Percentiles rank a stretch among this genome's conserved stretches.
phyloP scores from a whole-genome alignment of 1,140 invertebrate species.

The Lepidurus packardi region DNA sequence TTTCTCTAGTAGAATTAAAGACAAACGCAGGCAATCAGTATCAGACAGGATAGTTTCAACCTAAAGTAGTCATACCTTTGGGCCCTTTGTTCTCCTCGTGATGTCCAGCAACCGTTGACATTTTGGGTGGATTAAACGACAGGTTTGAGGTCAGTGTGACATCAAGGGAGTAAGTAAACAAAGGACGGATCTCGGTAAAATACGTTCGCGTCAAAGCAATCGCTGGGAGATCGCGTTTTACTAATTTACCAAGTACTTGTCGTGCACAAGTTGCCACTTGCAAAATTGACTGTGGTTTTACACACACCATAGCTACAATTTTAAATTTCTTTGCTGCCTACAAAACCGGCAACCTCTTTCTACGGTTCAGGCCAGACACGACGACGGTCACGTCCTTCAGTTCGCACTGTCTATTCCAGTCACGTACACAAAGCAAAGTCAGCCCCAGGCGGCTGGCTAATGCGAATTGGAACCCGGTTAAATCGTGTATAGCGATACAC shows the following conservation, averaged over 20 bases:
- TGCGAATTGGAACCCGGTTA: neutral
- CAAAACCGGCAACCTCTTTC: constrained; percentile 1
- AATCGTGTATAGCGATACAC: neutral
- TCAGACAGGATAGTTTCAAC: too few relatives aligned
- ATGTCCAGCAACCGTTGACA: neutral
- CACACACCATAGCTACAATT: neutral
- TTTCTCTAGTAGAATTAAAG: constrained; percentile 44
- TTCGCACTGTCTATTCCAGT: neutral
- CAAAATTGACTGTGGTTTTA: constrained; percentile 15
- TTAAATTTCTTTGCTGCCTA: neutral
- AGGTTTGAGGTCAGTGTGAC: neutral
- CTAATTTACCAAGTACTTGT: neutral
- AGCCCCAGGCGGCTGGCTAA: neutral
- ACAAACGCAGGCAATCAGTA: neutral
- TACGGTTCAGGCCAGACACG: neutral
- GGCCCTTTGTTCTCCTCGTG: neutral
- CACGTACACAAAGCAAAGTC: neutral
- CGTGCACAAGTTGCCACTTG: neutral
- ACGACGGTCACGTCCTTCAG: neutral
- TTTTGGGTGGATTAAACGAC: neutral
- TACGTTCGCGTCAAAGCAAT: neutral
- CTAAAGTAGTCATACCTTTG: neutral
- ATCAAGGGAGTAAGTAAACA: neutral
- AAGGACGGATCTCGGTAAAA: neutral
- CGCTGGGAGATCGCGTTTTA: neutral